Evolutionary conservation across 1,140 invertebrate species (phyloP).

Genomic region (Gryllus bimaculatus): DNA sequence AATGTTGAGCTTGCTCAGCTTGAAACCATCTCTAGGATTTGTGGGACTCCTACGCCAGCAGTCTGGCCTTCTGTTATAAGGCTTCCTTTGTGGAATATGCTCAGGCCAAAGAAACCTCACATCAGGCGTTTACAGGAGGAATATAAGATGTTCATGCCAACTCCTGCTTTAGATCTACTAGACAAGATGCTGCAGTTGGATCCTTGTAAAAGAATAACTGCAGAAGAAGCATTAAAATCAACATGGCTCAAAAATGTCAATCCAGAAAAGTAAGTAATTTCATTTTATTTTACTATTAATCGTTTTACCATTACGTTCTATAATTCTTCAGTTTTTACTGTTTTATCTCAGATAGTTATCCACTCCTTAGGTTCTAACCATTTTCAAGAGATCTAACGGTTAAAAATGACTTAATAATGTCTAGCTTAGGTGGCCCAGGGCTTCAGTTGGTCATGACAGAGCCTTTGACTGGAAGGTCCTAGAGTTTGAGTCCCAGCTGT

Average conservation of each 20-base stretch:
- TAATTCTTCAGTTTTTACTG: too few species aligned
- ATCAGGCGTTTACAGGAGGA: constrained; percentile 83
- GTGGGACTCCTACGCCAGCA: constrained; percentile 93
- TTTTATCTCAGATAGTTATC: too few species aligned
- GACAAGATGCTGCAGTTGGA: constrained; percentile 96
- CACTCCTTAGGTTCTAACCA: too few species aligned
- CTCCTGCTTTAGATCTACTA: constrained; percentile 79
- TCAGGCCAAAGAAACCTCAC: constrained; percentile 87
- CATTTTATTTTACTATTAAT: not conserved
- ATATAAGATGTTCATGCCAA: constrained; percentile 78
- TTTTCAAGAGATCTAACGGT: too few species aligned
- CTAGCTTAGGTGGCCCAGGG: too few species aligned
- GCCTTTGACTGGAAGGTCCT: too few species aligned
- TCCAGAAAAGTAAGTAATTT: constrained; percentile 70
- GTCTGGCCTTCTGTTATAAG: constrained; percentile 96
- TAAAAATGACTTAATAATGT: too few species aligned
- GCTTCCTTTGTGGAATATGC: constrained; percentile 81
- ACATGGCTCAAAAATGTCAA: constrained; percentile 90
- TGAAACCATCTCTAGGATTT: constrained; percentile 88
- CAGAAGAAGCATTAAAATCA: constrained; percentile 86
- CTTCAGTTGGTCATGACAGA: too few species aligned
- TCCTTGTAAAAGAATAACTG: constrained; percentile 85
- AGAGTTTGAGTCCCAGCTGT: too few species aligned
- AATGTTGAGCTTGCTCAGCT: constrained; percentile 89
- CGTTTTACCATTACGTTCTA: too few species aligned